phyloP scores from a whole-genome alignment of 2,888 invertebrate genomes.

The Nephrotoma flavescens region DNA sequence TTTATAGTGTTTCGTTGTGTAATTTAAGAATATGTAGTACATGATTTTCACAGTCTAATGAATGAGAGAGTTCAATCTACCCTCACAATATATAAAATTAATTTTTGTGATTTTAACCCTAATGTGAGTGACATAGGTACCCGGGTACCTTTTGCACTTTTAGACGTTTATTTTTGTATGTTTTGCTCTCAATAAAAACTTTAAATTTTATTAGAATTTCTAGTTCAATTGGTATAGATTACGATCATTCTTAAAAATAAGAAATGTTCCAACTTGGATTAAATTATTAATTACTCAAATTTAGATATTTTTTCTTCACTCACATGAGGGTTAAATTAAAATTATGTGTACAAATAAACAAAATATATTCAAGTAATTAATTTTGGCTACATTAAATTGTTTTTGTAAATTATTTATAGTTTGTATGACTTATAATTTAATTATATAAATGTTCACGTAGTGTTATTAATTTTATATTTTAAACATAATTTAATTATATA shows the following conservation, averaged over 20 bases:
- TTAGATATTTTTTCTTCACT: no score
- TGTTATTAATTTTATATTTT: neutral
- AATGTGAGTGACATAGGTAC: no score
- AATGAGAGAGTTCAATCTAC: neutral
- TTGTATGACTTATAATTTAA: neutral
- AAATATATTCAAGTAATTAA: neutral
- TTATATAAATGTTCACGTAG: neutral
- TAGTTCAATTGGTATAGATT: no score
- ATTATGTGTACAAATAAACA: neutral
- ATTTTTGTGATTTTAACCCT: neutral
- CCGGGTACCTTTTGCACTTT: no score
- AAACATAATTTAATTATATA: neutral
- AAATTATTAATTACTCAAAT: no score
- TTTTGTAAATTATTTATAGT: neutral
- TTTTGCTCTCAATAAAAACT: no score
- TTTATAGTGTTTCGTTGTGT: neutral
- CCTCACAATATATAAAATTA: neutral
- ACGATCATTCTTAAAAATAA: no score
- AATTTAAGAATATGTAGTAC: neutral
- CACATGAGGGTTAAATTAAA: no score
- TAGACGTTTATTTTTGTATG: no score
- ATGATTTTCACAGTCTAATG: no score
- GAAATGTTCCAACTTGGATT: no score
- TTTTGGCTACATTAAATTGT: neutral
- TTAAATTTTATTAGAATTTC: no score